Evolutionary conservation across 2,888 invertebrate genomes (phyloP), one percentile per base, ranked within the genome.

Genomic region (Alcis repandata): DNA sequence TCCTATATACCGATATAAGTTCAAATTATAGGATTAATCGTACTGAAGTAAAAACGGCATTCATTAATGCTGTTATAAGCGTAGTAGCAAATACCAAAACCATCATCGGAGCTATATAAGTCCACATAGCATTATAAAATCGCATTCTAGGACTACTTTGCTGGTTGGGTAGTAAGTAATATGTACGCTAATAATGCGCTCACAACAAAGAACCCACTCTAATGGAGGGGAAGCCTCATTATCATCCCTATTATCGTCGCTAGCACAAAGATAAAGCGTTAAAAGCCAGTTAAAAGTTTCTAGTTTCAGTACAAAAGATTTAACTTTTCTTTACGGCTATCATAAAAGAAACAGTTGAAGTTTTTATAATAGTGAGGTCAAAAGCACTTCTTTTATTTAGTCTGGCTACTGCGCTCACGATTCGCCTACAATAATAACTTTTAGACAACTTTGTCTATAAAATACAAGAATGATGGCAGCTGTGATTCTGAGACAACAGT

Each of bases 301-400:
- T 56, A 33, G 41, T 54, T 54, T 49, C 58, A 49, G 48, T 59
- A 27, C 58, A 49, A 59, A 59, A 48, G 15, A 49, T 6, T 48
- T 48, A 58, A 58, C 20, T 58, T 48, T 52, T 41, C n/a, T 53
- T 65, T 46, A 45, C 13, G 20, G 20, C n/a, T 9, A 56, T 32
- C 54, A 19, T 56, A 43, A 43, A 56, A 56, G 11, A 43, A 56
- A 43, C 17, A 56, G 38, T 40, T 41, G 27, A 22, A 56, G 54
- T 56, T 56, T 33, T 56, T 43, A 19, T 33, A 56, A 56, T 33
- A 32, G 43, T 41, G 32, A 43, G 54, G 54, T 56, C 54, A 43
- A 56, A 22, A 19, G 19, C 43, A 32, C 13, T 45, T 8, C 4
- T 10, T 43, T 8, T 10, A 11, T 10, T 20, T 13, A 41, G 43